phyloP scores from a whole-genome alignment of 1,140 invertebrate species.

The Drosophila prosaltans region DNA sequence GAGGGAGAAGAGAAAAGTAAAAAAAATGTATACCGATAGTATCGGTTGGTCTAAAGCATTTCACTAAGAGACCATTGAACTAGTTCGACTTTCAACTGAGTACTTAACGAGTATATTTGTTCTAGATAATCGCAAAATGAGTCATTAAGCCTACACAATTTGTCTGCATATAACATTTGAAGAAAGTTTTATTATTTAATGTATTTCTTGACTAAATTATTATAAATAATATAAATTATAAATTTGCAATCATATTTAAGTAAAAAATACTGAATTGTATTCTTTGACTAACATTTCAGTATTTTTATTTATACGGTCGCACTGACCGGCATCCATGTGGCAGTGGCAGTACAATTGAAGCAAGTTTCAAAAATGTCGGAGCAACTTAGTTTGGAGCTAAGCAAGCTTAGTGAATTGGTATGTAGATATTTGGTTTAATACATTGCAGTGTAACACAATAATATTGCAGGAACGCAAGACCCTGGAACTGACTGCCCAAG shows the following conservation, averaged over 20 bases:
- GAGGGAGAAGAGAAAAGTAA: neutral
- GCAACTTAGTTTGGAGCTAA: slow-evolving; percentile 13
- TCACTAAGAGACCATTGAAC: too few relatives aligned
- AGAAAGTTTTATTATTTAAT: too few relatives aligned
- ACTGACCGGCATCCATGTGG: slow-evolving; percentile 16
- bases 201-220: too few relatives aligned
- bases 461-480: slow-evolving; percentile 42
- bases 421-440: neutral
- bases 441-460: neutral
- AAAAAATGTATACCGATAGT: neutral
- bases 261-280: neutral
- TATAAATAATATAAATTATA: too few relatives aligned
- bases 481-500: slow-evolving; percentile 37
- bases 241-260: too few relatives aligned
- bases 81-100: too few relatives aligned
- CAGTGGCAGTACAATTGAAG: slow-evolving; percentile 1
- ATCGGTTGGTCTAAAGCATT: neutral
- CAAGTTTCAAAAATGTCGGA: slow-evolving; percentile 21
- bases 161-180: too few relatives aligned
- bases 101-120: too few relatives aligned
- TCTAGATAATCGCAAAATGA: too few relatives aligned
- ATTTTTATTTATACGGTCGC: neutral
- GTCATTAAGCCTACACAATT: too few relatives aligned
- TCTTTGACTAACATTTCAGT: neutral
- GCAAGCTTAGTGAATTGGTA: slow-evolving; percentile 14